Evolutionary conservation across 2,797 vertebrate genomes (phyloP), one percentile per base, ranked within the genome.

Genomic region (Hypotaenidia okinawae): DNA sequence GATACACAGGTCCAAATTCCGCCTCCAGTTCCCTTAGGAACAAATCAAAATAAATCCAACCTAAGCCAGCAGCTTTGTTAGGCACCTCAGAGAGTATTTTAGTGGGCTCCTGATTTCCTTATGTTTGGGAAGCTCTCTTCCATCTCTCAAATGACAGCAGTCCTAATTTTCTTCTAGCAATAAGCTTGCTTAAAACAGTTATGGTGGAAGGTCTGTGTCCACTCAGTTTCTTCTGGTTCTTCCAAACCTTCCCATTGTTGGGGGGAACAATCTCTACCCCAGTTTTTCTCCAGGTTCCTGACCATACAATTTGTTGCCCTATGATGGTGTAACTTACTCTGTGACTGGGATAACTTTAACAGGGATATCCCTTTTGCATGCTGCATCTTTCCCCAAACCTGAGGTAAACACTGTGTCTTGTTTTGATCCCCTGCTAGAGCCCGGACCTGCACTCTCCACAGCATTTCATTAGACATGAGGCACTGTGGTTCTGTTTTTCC

Each of bases 71-170:
- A 73, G 43, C 33, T 66, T 28, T 82, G 27, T 58, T 49, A 47
- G 8, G 28, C 9, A 52, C 47, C 13, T 5, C 3, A 3, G 78
- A 87, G 21, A 33, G 6, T 33, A 32, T 73, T 76, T 88, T 76
- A 43, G 49, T 9, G 84, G 62, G 43, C 13, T 49, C 16, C 57
- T 33, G 77, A 22, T 75, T 63, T 70, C 32, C 19, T 49, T 45
- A 8, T 51, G 15, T 43, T 74, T 74, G 52, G 58, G 78, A 84
- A 74, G 30, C 43, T 35, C 69, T 64, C 47, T 64, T 68, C 27
- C 1, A 10, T 11, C 25, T 41, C 35, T 77, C 73, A n/a, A 58
- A 52, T 5, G 11, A 27, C 4, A 19, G 1, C 0, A 13, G 59
- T 30, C 14, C 11, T 33, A 47, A 8, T 45, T 68, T 32, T 66